Evolutionary conservation across 1,140 invertebrate genomes (phyloP).

Genomic region (Lutraria rhynchaena): DNA sequence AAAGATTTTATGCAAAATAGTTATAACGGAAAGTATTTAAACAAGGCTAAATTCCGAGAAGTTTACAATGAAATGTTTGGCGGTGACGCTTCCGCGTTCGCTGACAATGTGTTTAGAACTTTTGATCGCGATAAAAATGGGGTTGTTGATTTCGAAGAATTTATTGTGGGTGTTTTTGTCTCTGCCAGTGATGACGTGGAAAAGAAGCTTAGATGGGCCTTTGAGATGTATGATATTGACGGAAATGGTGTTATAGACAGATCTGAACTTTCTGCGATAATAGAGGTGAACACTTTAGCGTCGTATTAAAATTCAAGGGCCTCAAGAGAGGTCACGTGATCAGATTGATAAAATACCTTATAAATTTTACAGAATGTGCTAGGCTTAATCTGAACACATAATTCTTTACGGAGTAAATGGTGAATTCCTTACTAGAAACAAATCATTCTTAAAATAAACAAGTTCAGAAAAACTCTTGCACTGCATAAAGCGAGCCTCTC

Average conservation of each 20-base stretch:
- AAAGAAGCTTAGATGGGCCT: slow-evolving; percentile 95
- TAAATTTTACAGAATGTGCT: no score
- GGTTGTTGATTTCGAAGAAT: slow-evolving; percentile 67
- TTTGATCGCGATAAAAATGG: slow-evolving; percentile 67
- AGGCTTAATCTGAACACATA: no score
- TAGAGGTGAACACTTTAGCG: slow-evolving; percentile 60
- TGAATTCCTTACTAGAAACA: no score
- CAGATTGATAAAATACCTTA: no score
- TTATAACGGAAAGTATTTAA: not conserved
- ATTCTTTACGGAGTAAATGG: no score
- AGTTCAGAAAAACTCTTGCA: no score
- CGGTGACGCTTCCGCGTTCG: slow-evolving; percentile 55
- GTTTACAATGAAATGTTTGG: slow-evolving; percentile 60
- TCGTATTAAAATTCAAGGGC: no score
- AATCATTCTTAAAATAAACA: no score
- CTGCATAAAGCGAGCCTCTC: no score
- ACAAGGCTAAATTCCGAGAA: slow-evolving; percentile 32
- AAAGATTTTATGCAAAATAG: not conserved
- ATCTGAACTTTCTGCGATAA: slow-evolving; percentile 73
- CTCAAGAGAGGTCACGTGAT: no score
- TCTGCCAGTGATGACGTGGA: slow-evolving; percentile 88
- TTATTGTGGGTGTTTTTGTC: slow-evolving; percentile 64
- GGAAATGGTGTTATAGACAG: slow-evolving; percentile 91
- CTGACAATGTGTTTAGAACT: slow-evolving; percentile 62
- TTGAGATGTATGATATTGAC: slow-evolving; percentile 94